Evolutionary conservation across 2,113 vertebrate species (phyloP).

Genomic region (Lathamus discolor): DNA sequence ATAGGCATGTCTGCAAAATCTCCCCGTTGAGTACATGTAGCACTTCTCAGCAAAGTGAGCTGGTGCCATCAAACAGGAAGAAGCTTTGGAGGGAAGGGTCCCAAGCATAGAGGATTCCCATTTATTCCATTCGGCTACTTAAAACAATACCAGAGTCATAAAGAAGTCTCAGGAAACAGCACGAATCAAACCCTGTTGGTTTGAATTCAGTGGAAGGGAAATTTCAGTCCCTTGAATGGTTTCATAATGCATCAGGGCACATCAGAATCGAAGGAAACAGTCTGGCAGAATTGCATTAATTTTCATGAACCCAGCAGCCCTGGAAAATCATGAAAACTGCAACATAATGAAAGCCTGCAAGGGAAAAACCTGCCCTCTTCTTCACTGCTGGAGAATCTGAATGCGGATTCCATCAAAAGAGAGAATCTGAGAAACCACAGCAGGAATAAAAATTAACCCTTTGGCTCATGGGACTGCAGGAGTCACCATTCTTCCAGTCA

Average conservation of each 20-base stretch:
- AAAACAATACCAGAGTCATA: background rate
- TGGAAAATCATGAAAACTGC: constrained; percentile 73
- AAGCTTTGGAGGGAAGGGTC: background rate
- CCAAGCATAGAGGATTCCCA: background rate
- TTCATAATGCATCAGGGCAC: constrained; percentile 72
- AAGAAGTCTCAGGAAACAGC: constrained; percentile 6
- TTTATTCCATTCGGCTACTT: background rate
- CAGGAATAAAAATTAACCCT: constrained; percentile 57
- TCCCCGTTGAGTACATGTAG: background rate
- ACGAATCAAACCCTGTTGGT: constrained; percentile 28
- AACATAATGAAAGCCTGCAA: constrained; percentile 75
- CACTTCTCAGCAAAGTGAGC: background rate
- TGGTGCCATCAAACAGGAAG: constrained; percentile 1
- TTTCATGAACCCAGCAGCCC: constrained; percentile 73
- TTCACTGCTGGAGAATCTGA: constrained; percentile 67
- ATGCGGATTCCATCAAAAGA: constrained; percentile 63
- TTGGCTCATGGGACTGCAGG: constrained; percentile 14
- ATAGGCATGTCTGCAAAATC: background rate
- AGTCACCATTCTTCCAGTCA: background rate
- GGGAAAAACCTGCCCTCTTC: constrained; percentile 71
- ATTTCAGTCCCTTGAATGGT: constrained; percentile 58
- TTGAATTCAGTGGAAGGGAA: constrained; percentile 43
- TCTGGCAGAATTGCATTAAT: constrained; percentile 75
- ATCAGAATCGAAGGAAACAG: constrained; percentile 65
- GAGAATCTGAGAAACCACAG: constrained; percentile 6